Evolutionary conservation across 2,797 vertebrate species (phyloP), one percentile per base, ranked within the genome.

Genomic region (Myioborus melanocephalus): DNA sequence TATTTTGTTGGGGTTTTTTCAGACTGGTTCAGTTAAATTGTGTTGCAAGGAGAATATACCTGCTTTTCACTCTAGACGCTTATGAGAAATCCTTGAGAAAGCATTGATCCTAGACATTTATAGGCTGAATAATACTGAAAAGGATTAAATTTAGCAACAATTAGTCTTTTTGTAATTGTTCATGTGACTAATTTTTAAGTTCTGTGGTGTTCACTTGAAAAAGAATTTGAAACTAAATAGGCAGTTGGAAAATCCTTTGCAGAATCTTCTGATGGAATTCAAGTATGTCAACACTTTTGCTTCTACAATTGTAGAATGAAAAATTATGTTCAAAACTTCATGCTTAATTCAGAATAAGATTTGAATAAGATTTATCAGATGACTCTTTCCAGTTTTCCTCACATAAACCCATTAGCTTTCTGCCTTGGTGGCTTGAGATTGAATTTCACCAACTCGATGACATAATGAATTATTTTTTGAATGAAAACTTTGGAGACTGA

Each of bases 341-440:
- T 78, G 77, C 69, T 83, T 91, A 78, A 72, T 86, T 86, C 41
- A 78, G 53, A 83, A 44, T 65, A 56, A 47, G 46, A 34, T 69
- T 69, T 61, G 28, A 89, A 7, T 87, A 72, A 65, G 44, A 56
- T 80, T 64, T 86, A 71, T 52, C 37, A 80, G 39, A 66, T 86
- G 19, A 30, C 18, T 92, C 30, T 34, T 83, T 72, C 12, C 10
- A 14, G 26, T 79, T 94, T 87, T 93, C 76, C 78, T 75, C 61
- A 32, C 24, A 14, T 80, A 87, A 66, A 87, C 35, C 30, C 15
- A 22, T 90, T 83, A 71, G 30, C 30, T 57, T 78, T 93, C 49
- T 92, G 78, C 55, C 16, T 79, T 10, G 3, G 13, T 93, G 47
- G 14, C 49, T 80, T 73, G 66, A 92, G 46, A 63, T 80, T 73